Percentiles rank a stretch among this genome's conserved stretches.
Evolutionary conservation across 2,888 invertebrate species (phyloP).

Genomic region (Petrolisthes manimaculis): DNA sequence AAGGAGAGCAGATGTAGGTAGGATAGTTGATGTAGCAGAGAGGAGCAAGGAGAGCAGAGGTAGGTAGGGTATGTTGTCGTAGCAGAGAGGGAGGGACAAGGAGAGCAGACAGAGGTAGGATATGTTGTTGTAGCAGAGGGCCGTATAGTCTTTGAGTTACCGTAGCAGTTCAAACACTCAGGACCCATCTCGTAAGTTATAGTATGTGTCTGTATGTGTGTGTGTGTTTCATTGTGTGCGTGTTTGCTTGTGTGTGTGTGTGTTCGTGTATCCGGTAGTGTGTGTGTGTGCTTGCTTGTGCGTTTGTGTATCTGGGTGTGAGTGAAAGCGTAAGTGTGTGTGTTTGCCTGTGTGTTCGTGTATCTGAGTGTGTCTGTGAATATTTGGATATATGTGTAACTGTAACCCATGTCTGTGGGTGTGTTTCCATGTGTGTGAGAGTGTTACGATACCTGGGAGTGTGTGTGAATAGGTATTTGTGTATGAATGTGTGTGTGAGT

Average conservation of each 20-base stretch:
- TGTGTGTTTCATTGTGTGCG: too few relatives aligned
- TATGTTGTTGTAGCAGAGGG: too few relatives aligned
- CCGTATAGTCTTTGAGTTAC: conserved; percentile 1
- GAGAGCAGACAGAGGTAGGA: too few relatives aligned
- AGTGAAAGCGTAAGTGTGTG: neutral
- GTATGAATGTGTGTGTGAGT: neutral
- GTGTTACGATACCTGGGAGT: neutral
- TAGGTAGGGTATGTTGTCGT: too few relatives aligned
- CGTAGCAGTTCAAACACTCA: conserved; percentile 7
- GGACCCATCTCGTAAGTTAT: conserved; percentile 3
- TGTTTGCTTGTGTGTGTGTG: neutral
- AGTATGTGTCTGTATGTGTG: conserved; percentile 12
- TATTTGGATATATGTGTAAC: neutral
- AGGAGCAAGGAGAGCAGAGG: too few relatives aligned
- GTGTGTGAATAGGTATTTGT: neutral
- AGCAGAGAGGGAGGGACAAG: too few relatives aligned
- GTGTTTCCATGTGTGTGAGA: neutral
- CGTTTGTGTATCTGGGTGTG: neutral
- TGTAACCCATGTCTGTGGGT: too few relatives aligned
- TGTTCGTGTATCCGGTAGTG: too few relatives aligned
- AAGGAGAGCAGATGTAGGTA: too few relatives aligned
- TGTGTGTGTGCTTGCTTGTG: neutral
- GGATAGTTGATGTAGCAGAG: too few relatives aligned
- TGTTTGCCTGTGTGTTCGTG: neutral
- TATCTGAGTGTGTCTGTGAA: neutral